phyloP scores from a whole-genome alignment of 2,797 vertebrate genomes.

The Myotis findleyi region DNA sequence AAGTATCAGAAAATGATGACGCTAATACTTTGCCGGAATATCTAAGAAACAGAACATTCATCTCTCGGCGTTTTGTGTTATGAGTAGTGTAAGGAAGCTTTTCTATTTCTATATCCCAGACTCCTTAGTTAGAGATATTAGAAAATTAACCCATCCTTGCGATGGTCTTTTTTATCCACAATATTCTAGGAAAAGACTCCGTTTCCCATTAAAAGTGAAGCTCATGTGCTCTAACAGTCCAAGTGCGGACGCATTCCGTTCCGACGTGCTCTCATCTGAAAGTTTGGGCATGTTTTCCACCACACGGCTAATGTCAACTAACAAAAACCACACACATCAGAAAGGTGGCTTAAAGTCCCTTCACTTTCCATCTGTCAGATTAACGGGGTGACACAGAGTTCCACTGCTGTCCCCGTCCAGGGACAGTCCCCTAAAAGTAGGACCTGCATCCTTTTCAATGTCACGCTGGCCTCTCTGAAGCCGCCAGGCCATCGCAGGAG shows the following conservation, averaged over 20 bases:
- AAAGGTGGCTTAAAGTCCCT: slow-evolving; percentile 52
- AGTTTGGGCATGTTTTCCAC: neutral
- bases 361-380: slow-evolving; percentile 57
- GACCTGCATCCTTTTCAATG: slow-evolving; percentile 66
- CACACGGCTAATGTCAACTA: slow-evolving; percentile 55
- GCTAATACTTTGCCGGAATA: slow-evolving; percentile 56
- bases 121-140: slow-evolving; percentile 1
- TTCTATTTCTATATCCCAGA: slow-evolving; percentile 28
- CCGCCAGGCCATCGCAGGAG: no score
- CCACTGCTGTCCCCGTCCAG: slow-evolving; percentile 43
- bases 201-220: slow-evolving; percentile 42
- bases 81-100: slow-evolving; percentile 38
- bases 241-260: slow-evolving; percentile 34
- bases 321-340: slow-evolving; percentile 50
- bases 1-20: slow-evolving; percentile 65
- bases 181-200: neutral
- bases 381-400: slow-evolving; percentile 49
- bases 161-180: slow-evolving; percentile 45
- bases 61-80: slow-evolving; percentile 42
- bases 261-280: neutral
- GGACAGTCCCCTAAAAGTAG: slow-evolving; percentile 68
- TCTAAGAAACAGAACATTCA: slow-evolving; percentile 56
- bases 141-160: slow-evolving; percentile 26
- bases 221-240: slow-evolving; percentile 56
- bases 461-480: slow-evolving; percentile 56